Evolutionary conservation across 2,113 vertebrate species (phyloP).

Genomic region (Morone chrysops): DNA sequence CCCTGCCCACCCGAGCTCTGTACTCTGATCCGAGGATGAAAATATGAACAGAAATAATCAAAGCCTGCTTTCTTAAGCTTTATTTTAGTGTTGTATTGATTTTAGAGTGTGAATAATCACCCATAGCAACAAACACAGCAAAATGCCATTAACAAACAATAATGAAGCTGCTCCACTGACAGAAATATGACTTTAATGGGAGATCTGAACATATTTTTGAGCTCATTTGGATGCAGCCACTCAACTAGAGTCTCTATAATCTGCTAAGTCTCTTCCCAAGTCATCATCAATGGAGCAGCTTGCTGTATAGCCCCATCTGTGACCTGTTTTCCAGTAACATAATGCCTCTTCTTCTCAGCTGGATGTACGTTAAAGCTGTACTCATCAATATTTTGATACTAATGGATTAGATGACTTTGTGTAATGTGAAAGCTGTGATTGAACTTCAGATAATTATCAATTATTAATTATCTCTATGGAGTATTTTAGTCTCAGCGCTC

Average conservation of each 20-base stretch:
- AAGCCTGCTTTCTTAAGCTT: slow-evolving; percentile 18
- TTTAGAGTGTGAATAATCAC: slow-evolving; percentile 10
- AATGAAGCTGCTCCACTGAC: background rate
- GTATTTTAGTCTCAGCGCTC: background rate
- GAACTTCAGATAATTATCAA: background rate
- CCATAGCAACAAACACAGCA: background rate
- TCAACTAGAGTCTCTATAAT: background rate
- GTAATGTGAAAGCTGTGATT: background rate
- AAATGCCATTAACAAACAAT: background rate
- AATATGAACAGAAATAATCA: background rate
- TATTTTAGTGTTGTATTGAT: slow-evolving; percentile 21
- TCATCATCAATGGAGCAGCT: background rate
- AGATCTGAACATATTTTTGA: background rate
- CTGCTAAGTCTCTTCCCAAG: background rate
- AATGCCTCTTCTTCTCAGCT: background rate
- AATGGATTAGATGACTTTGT: background rate
- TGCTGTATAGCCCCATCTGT: background rate
- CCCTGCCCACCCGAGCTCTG: background rate
- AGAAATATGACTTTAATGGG: background rate
- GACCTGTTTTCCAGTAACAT: background rate
- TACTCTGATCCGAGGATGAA: slow-evolving; percentile 14
- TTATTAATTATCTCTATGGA: background rate
- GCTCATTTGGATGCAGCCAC: background rate
- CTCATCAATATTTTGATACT: background rate
- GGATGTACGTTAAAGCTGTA: background rate